These are phyloP conservation scores for Pangasius djambal DNA, from an alignment of 2,797 vertebrate species.

Conservation along the genomic window DNA sequence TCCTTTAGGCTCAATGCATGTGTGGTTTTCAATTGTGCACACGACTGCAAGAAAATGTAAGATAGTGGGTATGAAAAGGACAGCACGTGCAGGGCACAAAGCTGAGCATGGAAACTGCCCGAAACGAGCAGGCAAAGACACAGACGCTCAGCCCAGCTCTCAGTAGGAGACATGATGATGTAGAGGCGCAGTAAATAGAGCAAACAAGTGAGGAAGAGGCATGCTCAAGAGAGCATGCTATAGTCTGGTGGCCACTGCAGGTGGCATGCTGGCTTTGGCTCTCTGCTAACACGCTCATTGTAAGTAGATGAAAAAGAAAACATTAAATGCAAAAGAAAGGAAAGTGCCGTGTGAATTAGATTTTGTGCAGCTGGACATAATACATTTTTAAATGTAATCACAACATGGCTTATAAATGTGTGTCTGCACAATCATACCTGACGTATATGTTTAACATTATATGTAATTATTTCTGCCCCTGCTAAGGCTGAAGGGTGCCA, in stretches of 20 bases:
- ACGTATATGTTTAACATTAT: background rate
- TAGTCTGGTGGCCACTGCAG: background rate
- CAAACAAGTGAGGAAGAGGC: constrained; percentile 3
- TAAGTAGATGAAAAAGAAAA: background rate
- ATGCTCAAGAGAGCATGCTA: background rate
- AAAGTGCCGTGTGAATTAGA: background rate
- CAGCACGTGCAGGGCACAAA: constrained; percentile 4
- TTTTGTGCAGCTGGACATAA: background rate
- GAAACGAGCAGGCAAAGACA: background rate
- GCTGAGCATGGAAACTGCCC: background rate
- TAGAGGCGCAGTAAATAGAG: constrained; percentile 12
- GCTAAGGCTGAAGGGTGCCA: background rate
- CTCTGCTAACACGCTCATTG: background rate
- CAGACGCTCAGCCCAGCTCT: constrained; percentile 4
- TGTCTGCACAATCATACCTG: background rate
- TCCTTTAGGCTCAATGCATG: constrained; percentile 15
- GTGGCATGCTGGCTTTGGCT: background rate
- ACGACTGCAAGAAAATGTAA: constrained; percentile 7
- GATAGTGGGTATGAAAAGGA: constrained; percentile 12
- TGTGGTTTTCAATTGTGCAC: constrained; percentile 8
- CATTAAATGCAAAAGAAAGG: background rate
- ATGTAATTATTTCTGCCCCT: background rate
- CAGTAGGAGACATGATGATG: constrained; percentile 2
- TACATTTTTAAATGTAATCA: background rate
- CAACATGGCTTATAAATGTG: background rate